A percentile compares a stretch with the other conserved stretches of the same genome.
Evolutionary conservation across 2,797 vertebrate genomes (phyloP).

Genomic region (Thalassophryne amazonica): DNA sequence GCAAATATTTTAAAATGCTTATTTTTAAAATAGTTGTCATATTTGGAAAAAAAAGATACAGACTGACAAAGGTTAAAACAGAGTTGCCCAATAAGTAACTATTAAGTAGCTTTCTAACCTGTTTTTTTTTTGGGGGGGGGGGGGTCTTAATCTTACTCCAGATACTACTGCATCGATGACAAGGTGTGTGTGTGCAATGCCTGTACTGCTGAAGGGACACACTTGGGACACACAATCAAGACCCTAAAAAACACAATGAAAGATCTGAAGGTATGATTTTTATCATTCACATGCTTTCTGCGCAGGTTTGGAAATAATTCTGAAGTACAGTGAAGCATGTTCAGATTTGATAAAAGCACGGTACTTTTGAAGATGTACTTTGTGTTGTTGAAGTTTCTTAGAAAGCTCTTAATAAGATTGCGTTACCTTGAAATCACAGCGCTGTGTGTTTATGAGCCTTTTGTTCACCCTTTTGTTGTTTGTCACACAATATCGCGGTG

Average conservation of each 20-base stretch:
- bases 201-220: constrained; percentile 75
- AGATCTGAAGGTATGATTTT: constrained; percentile 65
- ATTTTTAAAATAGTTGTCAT: too few relatives aligned
- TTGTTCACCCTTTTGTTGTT: constrained; percentile 5
- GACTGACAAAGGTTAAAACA: too few relatives aligned
- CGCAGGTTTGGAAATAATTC: background rate
- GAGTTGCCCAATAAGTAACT: too few relatives aligned
- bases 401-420: too few relatives aligned
- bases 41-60: too few relatives aligned
- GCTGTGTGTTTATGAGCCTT: background rate
- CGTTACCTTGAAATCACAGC: too few relatives aligned
- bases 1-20: too few relatives aligned
- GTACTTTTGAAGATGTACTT: background rate
- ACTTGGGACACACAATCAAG: constrained; percentile 74
- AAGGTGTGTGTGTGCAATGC: constrained; percentile 73
- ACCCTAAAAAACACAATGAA: constrained; percentile 76
- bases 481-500: constrained; percentile 20
- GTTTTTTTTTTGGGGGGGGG: background rate
- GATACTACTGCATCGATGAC: constrained; percentile 77
- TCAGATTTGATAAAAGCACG: background rate
- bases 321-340: background rate
- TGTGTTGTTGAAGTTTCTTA: background rate
- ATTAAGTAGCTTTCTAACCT: too few relatives aligned
- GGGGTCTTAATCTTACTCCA: background rate
- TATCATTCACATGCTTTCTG: background rate